These are phyloP conservation scores for Chanos chanos DNA, from an alignment of 2,797 vertebrate genomes.

Conservation along the genomic window DNA sequence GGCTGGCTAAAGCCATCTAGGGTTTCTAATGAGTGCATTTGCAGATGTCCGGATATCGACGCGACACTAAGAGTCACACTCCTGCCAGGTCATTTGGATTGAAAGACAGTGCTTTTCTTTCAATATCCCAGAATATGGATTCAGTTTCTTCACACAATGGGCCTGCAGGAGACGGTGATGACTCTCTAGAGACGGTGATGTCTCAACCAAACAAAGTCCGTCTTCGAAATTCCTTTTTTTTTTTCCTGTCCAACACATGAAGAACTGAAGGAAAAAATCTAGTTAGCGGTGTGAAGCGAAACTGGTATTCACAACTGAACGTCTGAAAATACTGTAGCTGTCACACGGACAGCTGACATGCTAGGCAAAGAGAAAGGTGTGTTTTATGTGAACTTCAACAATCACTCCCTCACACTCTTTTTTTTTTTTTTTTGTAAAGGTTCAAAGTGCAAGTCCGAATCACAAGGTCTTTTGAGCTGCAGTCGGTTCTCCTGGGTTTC, in stretches of 20 bases:
- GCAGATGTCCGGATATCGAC: conserved; percentile 64
- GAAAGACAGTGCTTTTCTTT: conserved; percentile 52
- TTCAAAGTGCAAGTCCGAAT: no score
- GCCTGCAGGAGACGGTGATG: conserved; percentile 48
- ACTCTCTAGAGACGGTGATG: conserved; percentile 46
- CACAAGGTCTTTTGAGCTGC: no score
- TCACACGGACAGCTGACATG: no score
- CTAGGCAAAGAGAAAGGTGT: no score
- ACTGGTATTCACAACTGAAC: no score
- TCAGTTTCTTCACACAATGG: conserved; percentile 43
- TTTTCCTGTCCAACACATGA: no score
- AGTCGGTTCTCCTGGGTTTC: neutral
- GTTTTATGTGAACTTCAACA: no score
- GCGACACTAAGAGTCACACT: conserved; percentile 56
- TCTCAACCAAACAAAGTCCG: conserved; percentile 19
- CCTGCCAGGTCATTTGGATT: conserved; percentile 59
- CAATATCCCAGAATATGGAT: conserved; percentile 51
- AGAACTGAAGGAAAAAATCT: conserved; percentile 3
- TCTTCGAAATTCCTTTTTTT: conserved; percentile 6
- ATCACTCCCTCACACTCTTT: no score
- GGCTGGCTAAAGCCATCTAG: conserved; percentile 56
- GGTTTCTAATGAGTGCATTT: conserved; percentile 68
- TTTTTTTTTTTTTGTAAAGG: no score
- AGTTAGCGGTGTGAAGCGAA: neutral
- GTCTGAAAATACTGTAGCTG: no score